These are phyloP conservation scores for Tyrophagus putrescentiae DNA, from an alignment of 1,140 invertebrate species.

Conservation along the genomic window DNA sequence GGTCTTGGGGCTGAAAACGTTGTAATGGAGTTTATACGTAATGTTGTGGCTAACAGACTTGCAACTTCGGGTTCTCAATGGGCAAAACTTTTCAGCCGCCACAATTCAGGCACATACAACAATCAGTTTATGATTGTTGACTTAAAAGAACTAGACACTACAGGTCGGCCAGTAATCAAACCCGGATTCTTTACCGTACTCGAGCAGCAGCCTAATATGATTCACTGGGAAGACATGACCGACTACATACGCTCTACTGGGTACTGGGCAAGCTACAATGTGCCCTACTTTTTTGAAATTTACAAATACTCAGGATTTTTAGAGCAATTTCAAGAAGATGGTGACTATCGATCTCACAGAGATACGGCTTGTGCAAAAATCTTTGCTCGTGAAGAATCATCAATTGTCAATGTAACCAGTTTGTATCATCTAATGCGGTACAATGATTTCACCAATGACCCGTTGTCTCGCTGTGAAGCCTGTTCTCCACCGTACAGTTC, in stretches of 20 bases:
- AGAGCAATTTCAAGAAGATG: constrained; percentile 28
- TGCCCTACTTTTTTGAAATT: constrained; percentile 35
- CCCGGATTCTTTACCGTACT: constrained; percentile 33
- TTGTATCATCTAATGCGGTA: constrained; percentile 34
- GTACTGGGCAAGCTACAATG: constrained; percentile 35
- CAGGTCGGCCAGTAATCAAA: background rate
- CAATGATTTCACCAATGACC: constrained; percentile 29
- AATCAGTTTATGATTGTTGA: constrained; percentile 36
- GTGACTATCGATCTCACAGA: constrained; percentile 31
- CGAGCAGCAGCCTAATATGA: constrained; percentile 34
- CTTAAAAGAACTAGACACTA: constrained; percentile 30
- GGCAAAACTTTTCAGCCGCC: constrained; percentile 28
- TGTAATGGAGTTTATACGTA: constrained; percentile 32
- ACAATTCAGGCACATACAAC: constrained; percentile 36
- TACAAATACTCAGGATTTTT: constrained; percentile 34
- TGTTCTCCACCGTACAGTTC: constrained; percentile 22
- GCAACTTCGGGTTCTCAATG: constrained; percentile 31
- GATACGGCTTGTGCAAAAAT: constrained; percentile 34
- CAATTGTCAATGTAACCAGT: constrained; percentile 28
- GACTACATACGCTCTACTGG: constrained; percentile 30
- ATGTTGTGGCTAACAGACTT: constrained; percentile 33
- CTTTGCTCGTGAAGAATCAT: constrained; percentile 32
- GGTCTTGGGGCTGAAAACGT: constrained; percentile 29
- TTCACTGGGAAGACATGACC: constrained; percentile 30
- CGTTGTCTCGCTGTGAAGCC: constrained; percentile 12